Conservation (phyloP, 2,113 vertebrate genomes). For the Triplophysa dalaica region DNA sequence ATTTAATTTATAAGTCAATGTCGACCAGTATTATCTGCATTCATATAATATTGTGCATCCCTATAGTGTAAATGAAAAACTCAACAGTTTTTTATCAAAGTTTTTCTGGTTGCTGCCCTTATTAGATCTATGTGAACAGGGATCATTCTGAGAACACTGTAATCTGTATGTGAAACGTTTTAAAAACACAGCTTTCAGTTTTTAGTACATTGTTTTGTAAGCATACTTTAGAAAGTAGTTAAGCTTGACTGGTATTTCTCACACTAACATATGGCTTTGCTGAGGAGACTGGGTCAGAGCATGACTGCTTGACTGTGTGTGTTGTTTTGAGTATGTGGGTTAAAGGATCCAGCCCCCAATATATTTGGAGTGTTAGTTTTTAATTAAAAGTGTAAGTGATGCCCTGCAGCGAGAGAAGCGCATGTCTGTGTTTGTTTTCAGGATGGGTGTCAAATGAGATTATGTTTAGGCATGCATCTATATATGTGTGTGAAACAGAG, state of each 20-base stretch:
- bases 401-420: slow-evolving; percentile 46
- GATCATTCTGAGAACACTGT: too few species aligned
- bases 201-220: too few species aligned
- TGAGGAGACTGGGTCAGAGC: slow-evolving; percentile 47
- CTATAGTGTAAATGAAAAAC: too few species aligned
- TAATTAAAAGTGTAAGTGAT: slow-evolving; percentile 76
- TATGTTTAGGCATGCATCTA: neutral
- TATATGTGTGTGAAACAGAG: neutral
- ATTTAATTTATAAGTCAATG: too few species aligned
- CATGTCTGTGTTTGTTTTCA: slow-evolving; percentile 46
- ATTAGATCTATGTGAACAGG: too few species aligned
- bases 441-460: neutral
- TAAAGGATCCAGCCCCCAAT: slow-evolving; percentile 59
- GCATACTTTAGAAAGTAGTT: too few species aligned
- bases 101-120: too few species aligned
- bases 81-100: too few species aligned
- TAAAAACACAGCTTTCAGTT: too few species aligned
- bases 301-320: slow-evolving; percentile 38
- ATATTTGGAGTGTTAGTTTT: slow-evolving; percentile 71
- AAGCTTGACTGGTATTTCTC: slow-evolving; percentile 48
- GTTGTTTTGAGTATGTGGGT: slow-evolving; percentile 43
- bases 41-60: too few species aligned
- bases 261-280: slow-evolving; percentile 67
- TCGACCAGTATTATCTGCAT: too few species aligned
- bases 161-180: too few species aligned